A percentile compares a stretch with the other conserved stretches of the same genome.
Conservation (phyloP, 2,113 vertebrate species). For the Setophaga kirtlandii region DNA sequence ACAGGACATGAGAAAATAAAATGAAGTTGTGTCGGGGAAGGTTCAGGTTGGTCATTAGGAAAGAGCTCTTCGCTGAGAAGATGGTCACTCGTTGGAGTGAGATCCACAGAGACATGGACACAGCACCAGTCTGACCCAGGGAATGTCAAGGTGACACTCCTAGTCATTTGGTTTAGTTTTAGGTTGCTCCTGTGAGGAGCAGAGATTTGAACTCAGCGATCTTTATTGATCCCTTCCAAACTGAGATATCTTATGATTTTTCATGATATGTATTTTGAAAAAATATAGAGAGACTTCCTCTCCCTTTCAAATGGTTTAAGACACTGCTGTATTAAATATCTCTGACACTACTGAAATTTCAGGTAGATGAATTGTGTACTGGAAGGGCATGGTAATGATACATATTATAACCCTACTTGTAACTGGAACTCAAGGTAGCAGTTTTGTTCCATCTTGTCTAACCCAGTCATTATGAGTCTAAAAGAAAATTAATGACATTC, state of each 20-base stretch:
- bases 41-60: neutral
- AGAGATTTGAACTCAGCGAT: rapidly evolving
- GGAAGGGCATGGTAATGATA: neutral
- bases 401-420: neutral
- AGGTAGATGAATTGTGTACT: neutral
- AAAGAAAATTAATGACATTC: neutral
- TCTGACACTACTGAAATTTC: neutral
- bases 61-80: neutral
- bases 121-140: neutral
- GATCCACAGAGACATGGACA: neutral
- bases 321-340: neutral
- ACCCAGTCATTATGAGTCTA: neutral
- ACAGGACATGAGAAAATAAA: neutral
- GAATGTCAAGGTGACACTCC: neutral
- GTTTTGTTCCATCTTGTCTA: neutral
- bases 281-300: neutral
- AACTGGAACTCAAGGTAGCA: neutral
- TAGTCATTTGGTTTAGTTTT: neutral
- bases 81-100: neutral
- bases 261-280: neutral
- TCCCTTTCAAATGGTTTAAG: neutral
- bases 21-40: neutral
- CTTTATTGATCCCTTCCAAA: neutral
- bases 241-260: neutral
- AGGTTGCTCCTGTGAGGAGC: neutral